These are phyloP conservation scores for Eulacestoma nigropectus DNA, from an alignment of 2,113 vertebrate genomes.

Conservation along the genomic window DNA sequence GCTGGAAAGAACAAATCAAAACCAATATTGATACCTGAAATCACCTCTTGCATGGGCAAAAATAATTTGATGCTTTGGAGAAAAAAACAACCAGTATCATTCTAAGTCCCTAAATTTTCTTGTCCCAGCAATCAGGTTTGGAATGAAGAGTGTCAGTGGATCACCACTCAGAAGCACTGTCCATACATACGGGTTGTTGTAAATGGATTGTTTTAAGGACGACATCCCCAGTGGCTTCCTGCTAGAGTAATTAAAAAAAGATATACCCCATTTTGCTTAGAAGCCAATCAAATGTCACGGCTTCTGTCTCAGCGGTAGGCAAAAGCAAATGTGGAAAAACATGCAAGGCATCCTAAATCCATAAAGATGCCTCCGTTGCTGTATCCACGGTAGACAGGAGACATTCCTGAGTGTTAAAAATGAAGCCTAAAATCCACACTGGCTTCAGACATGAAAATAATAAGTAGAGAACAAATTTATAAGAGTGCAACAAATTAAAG, in stretches of 20 bases:
- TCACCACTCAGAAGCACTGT: neutral
- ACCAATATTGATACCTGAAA: neutral
- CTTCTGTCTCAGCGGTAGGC: neutral
- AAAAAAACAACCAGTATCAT: neutral
- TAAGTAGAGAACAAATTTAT: neutral
- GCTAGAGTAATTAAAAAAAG: neutral
- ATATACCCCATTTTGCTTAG: neutral
- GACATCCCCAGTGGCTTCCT: neutral
- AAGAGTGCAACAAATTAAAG: neutral
- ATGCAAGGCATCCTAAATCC: neutral
- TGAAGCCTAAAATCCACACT: neutral
- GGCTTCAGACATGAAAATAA: neutral
- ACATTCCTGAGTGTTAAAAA: rapidly evolving
- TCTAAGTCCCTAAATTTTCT: neutral
- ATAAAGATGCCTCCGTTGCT: neutral
- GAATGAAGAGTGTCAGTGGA: neutral
- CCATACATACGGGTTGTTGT: neutral
- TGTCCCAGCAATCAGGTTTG: neutral
- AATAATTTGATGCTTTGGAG: neutral
- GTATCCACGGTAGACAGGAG: neutral
- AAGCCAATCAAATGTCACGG: neutral
- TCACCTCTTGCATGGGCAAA: neutral
- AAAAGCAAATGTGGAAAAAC: neutral
- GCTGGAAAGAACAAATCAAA: conserved; percentile 16
- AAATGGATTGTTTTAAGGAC: neutral